Percentiles rank a stretch among this genome's conserved stretches.
Evolutionary conservation across 2,113 vertebrate genomes (phyloP).

Genomic region (Turdus rufiventris): DNA sequence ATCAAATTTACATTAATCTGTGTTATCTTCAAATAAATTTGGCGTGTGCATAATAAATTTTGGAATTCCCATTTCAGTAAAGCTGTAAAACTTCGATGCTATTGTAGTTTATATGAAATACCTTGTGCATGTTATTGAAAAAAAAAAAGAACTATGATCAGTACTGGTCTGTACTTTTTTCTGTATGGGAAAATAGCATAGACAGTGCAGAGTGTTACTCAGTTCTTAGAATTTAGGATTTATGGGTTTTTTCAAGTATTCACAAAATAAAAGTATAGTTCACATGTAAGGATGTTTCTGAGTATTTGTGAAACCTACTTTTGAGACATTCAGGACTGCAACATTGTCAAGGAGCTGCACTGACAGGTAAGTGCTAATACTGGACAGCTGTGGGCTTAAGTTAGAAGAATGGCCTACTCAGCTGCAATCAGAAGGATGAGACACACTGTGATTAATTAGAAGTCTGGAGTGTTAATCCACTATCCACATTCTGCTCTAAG

Average conservation of each 20-base stretch:
- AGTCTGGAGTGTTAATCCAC: slow-evolving; percentile 25
- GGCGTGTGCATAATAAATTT: background rate
- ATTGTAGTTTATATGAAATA: background rate
- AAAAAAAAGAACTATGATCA: background rate
- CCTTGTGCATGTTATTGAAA: background rate
- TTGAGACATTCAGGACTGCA: background rate
- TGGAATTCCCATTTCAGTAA: background rate
- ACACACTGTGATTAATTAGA: background rate
- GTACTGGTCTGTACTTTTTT: background rate
- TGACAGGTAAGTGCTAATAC: background rate
- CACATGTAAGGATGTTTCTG: background rate
- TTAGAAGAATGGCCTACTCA: background rate
- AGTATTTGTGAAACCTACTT: background rate
- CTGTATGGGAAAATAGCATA: slow-evolving; percentile 6
- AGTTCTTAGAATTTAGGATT: background rate
- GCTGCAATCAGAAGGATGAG: background rate
- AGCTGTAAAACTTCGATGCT: background rate
- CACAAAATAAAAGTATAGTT: slow-evolving; percentile 19
- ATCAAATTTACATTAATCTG: background rate
- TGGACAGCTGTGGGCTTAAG: background rate
- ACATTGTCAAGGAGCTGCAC: background rate
- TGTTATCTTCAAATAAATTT: background rate
- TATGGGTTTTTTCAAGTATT: background rate
- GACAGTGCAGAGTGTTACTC: background rate
- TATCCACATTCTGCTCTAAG: background rate